Percentiles rank a stretch among this genome's conserved stretches.
phyloP scores from a whole-genome alignment of 2,797 vertebrate species.

The Orestias chungarensis region DNA sequence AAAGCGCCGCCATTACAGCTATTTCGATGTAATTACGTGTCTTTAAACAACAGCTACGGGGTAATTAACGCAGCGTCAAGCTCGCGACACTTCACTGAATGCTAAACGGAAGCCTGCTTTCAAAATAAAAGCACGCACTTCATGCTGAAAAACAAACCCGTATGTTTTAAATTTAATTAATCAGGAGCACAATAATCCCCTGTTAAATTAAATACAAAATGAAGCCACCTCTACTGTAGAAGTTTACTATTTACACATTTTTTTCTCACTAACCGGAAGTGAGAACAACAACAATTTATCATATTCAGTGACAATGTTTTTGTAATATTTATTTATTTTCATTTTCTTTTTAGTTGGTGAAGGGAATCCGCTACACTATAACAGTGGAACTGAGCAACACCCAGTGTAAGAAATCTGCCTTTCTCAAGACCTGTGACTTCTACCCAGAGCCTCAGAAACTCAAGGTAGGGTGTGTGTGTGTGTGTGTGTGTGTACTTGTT shows the following conservation, averaged over 20 bases:
- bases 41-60: constrained; percentile 33
- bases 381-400: constrained; percentile 82
- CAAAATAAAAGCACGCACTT: constrained; percentile 25
- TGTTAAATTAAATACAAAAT: background rate
- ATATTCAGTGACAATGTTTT: background rate
- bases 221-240: background rate
- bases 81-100: background rate
- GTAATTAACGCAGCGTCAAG: constrained; percentile 4
- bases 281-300: background rate
- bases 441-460: constrained; percentile 76
- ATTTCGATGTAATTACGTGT: background rate
- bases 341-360: constrained; percentile 76
- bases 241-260: background rate
- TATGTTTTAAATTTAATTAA: background rate
- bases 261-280: constrained; percentile 29
- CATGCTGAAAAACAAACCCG: background rate
- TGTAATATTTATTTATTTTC: too few species aligned
- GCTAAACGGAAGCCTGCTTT: constrained; percentile 14
- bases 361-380: constrained; percentile 80
- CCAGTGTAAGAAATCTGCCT: constrained; percentile 78
- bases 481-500: constrained; percentile 2
- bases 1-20: too few species aligned
- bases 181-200: background rate
- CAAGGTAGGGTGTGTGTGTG: constrained; percentile 68
- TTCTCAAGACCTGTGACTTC: constrained; percentile 76